Conservation (phyloP, 1,140 invertebrate genomes). For the Globodera ellingtonae region DNA sequence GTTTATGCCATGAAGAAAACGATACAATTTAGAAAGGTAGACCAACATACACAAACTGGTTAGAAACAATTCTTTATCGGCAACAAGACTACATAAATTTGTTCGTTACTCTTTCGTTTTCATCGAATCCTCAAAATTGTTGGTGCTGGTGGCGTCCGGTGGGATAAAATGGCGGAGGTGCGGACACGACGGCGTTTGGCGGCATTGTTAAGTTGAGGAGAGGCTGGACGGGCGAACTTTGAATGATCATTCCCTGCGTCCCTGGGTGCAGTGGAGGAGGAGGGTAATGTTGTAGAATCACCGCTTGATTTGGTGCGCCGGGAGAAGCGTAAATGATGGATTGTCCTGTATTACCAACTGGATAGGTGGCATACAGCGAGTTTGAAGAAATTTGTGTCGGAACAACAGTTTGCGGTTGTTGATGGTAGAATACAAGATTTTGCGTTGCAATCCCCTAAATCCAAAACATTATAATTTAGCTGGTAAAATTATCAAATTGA, state of each 20-base stretch:
- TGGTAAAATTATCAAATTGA: neutral
- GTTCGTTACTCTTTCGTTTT: neutral
- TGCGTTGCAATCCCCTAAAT: neutral
- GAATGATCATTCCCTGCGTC: neutral
- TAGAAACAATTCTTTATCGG: too few relatives aligned
- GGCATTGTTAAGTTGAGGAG: neutral
- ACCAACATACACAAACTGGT: neutral
- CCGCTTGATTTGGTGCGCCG: neutral
- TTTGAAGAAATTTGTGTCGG: neutral
- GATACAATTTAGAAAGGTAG: neutral
- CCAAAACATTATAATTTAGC: neutral
- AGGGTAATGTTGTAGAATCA: neutral
- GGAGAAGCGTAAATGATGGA: neutral
- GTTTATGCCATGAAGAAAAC: neutral
- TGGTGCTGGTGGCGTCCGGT: neutral
- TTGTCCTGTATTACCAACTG: neutral
- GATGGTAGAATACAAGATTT: neutral
- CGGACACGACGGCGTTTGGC: neutral
- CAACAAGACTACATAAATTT: neutral
- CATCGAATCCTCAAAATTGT: slow-evolving; percentile 1
- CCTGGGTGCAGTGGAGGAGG: neutral
- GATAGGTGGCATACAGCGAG: neutral
- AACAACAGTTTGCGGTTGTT: slow-evolving; percentile 6
- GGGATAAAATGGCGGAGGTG: neutral
- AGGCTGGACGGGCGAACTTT: neutral